phyloP scores from a whole-genome alignment of 2,113 vertebrate species.

The Heloderma charlesbogerti region DNA sequence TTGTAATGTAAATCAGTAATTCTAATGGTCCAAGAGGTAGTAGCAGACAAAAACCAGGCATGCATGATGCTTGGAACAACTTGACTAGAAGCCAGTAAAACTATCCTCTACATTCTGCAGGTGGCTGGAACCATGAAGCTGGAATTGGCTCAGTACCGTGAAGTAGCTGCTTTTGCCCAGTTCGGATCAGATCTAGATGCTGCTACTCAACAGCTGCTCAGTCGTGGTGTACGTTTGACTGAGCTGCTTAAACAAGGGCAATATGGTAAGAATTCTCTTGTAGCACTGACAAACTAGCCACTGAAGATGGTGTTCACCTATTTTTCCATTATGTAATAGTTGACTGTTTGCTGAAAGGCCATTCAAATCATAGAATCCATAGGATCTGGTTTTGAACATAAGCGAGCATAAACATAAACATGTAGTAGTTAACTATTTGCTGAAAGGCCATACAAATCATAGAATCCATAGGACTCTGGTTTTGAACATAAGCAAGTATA shows the following conservation, averaged over 20 bases:
- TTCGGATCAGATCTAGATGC: conserved; percentile 97
- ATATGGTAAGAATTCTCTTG: conserved; percentile 84
- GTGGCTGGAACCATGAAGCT: conserved; percentile 99
- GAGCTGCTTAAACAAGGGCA: conserved; percentile 97
- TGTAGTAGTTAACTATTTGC: no score
- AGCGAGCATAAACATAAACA: no score
- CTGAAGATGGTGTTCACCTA: neutral
- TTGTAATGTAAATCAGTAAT: neutral
- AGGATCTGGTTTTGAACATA: no score
- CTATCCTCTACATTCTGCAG: conserved; percentile 56
- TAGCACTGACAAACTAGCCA: neutral
- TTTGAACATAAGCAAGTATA: neutral
- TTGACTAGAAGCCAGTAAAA: neutral
- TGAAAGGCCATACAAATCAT: neutral
- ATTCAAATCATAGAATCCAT: no score
- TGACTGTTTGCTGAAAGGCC: no score
- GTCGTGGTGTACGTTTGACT: conserved; percentile 94
- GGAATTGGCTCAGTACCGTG: conserved; percentile 96
- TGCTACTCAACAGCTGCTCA: conserved; percentile 95
- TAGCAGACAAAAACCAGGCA: neutral
- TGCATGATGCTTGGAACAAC: no score
- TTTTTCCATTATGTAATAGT: neutral
- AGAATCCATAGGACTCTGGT: neutral
- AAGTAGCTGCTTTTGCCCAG: conserved; percentile 97
- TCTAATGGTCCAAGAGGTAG: neutral